phyloP scores from a whole-genome alignment of 1,140 invertebrate species.

The Lasioglossum baleicum region DNA sequence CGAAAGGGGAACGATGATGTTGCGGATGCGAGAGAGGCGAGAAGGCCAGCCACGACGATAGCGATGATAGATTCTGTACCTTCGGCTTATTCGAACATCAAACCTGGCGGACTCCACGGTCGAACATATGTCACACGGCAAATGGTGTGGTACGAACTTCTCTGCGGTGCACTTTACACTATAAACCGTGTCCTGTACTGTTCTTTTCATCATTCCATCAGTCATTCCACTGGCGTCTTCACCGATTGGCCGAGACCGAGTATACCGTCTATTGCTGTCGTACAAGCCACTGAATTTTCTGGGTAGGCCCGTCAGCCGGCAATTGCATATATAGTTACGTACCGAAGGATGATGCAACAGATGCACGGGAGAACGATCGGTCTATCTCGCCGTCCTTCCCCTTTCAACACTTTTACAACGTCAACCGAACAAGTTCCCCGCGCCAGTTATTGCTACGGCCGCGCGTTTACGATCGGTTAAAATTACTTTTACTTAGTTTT shows the following conservation, averaged over 20 bases:
- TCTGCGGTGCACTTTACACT: slow-evolving; percentile 57
- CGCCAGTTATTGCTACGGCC: neutral
- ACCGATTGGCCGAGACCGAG: slow-evolving; percentile 28
- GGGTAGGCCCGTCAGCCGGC: slow-evolving; percentile 65
- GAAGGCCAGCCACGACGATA: too few relatives aligned
- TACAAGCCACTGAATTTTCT: slow-evolving; percentile 64
- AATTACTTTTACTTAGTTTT: neutral
- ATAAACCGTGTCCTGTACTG: slow-evolving; percentile 69
- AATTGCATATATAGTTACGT: slow-evolving; percentile 74
- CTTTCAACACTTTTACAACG: slow-evolving; percentile 9
- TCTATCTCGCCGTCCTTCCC: slow-evolving; percentile 29
- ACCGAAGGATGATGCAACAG: slow-evolving; percentile 67
- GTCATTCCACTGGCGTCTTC: slow-evolving; percentile 18
- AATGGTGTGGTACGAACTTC: slow-evolving; percentile 40
- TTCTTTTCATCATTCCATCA: slow-evolving; percentile 33
- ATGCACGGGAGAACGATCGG: slow-evolving; percentile 25
- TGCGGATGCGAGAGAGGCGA: neutral
- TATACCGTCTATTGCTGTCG: slow-evolving; percentile 21
- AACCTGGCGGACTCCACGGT: slow-evolving; percentile 14
- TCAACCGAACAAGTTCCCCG: neutral
- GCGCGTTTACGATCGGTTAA: neutral
- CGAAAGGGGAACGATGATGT: neutral
- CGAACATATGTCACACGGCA: slow-evolving; percentile 58
- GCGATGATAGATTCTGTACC: slow-evolving; percentile 51
- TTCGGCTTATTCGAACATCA: slow-evolving; percentile 17